Evolutionary conservation across 2,888 invertebrate species (phyloP), one percentile per base, ranked within the genome.

Genomic region (Falcaria lacertinaria): DNA sequence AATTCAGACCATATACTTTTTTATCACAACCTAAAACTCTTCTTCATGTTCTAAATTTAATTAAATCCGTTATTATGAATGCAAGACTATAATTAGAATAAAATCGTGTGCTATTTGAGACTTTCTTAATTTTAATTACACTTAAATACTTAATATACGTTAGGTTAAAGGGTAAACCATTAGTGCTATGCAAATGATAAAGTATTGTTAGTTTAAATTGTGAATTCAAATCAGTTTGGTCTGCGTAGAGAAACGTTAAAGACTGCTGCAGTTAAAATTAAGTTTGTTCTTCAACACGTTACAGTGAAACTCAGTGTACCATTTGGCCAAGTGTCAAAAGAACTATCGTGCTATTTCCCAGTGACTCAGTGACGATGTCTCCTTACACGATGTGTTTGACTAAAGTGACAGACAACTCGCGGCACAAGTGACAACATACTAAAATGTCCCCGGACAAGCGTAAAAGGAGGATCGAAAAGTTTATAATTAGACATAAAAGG

Each of bases 361-460:
- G 69, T 75, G 72, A 73, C 50, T 71, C 64, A 72, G 70, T 74
- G 69, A 73, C 55, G 52, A 80, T 77, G 79, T 60, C 42, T 55
- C 42, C 38, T 19, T 50, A 42, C 45, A 69, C 64, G 57, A 72
- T 73, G 71, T 64, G 51, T 49, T 45, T 50, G 15, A 22, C 37
- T 42, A 47, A 42, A 48, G 45, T 60, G 54, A 51, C 47, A 47
- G 52, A 53, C 45, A 49, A 50, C 48, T 52, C 41, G 52, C 49
- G 55, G 46, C 41, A 43, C 36, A 74, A 75, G 79, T 88, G 84
- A 88, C 74, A 60, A 45, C 48, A 42, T 44, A 47, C 51, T 76
- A 84, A 71, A 51, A 88, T 89, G 88, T 76, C 87, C 61, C 80
- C 80, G 53, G 85, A 83, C 56, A 89, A 87, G 69, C 82, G 87